Conservation (phyloP, 2,888 invertebrate genomes). For the Gymnoscelis rufifasciata region DNA sequence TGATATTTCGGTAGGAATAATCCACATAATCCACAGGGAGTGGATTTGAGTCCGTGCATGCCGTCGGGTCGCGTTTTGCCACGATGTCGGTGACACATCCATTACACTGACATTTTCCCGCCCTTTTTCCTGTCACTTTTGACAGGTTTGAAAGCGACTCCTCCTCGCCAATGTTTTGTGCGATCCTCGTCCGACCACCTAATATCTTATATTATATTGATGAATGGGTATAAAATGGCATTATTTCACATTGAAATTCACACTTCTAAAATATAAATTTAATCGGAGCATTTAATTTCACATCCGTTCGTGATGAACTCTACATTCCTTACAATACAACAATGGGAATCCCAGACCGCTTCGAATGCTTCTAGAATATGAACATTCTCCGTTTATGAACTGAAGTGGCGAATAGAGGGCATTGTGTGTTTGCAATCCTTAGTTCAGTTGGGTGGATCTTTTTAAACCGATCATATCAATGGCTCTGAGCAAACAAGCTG, state of each 20-base stretch:
- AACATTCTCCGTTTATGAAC: conserved; percentile 32
- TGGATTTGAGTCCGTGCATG: conserved; percentile 55
- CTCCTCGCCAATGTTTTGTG: conserved; percentile 66
- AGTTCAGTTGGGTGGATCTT: conserved; percentile 17
- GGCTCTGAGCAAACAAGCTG: conserved; percentile 17
- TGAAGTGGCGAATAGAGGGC: conserved; percentile 25
- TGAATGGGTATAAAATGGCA: conserved; percentile 38
- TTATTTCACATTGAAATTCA: conserved; percentile 20
- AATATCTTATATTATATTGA: conserved; percentile 40
- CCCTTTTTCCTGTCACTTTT: conserved; percentile 76
- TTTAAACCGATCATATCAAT: conserved; percentile 20
- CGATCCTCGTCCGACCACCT: conserved; percentile 47
- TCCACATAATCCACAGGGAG: conserved; percentile 61
- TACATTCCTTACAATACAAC: conserved; percentile 27
- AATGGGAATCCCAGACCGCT: conserved; percentile 26
- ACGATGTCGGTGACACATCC: conserved; percentile 75
- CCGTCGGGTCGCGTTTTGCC: conserved; percentile 61
- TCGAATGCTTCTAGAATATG: conserved; percentile 32
- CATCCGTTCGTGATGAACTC: conserved; percentile 20
- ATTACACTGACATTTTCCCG: conserved; percentile 74
- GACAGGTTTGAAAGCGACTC: conserved; percentile 76
- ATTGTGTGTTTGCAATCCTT: conserved; percentile 26
- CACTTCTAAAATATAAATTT: conserved; percentile 25
- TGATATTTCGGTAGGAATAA: conserved; percentile 37
- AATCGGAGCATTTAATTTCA: conserved; percentile 31